Conservation (phyloP, 1,140 invertebrate species). For the Lysiphlebus fabarum region DNA sequence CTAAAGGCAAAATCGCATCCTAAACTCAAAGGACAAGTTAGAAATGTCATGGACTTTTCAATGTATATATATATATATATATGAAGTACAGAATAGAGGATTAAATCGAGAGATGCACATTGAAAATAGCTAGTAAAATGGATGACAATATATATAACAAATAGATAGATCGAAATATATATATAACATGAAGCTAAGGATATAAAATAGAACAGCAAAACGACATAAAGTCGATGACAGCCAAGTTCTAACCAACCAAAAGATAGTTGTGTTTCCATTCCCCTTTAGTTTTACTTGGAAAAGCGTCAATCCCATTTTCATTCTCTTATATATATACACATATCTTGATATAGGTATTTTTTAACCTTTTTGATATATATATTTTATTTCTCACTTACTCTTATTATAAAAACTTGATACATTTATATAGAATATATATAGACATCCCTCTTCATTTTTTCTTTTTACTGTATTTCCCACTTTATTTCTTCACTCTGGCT, state of each 20-base stretch:
- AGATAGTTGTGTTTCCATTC: too few relatives aligned
- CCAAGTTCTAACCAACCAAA: neutral
- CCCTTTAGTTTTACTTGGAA: too few relatives aligned
- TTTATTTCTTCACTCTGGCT: conserved; percentile 5
- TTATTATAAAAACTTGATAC: neutral
- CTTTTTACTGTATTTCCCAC: neutral
- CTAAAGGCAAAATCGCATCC: conserved; percentile 13
- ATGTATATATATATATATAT: too few relatives aligned
- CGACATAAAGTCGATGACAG: neutral
- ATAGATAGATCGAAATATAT: conserved; percentile 3
- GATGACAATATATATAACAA: neutral
- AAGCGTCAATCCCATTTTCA: too few relatives aligned
- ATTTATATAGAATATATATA: neutral
- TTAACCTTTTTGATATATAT: too few relatives aligned
- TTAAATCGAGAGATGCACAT: too few relatives aligned
- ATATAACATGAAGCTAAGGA: too few relatives aligned
- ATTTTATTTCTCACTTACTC: too few relatives aligned
- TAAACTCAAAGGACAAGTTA: conserved; percentile 16
- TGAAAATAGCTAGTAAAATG: too few relatives aligned
- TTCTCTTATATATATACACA: too few relatives aligned
- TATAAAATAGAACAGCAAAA: neutral
- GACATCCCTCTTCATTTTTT: neutral
- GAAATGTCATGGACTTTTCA: conserved; percentile 8
- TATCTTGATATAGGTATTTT: too few relatives aligned
- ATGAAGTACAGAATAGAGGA: too few relatives aligned